Evolutionary conservation across 2,797 vertebrate species (phyloP).

Genomic region (Bovichtus diacanthus): DNA sequence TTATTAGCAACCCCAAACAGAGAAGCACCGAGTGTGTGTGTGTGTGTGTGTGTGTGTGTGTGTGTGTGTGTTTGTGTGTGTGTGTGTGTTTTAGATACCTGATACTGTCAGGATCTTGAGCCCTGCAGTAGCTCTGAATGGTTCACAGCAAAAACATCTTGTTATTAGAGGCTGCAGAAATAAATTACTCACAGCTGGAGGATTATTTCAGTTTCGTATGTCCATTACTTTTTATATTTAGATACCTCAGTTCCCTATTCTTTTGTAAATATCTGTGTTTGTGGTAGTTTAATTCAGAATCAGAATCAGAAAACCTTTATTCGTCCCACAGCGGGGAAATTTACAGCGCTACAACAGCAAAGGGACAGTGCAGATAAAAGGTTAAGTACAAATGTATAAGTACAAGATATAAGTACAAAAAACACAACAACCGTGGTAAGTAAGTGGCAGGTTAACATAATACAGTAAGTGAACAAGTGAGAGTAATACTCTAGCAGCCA

Average conservation of each 20-base stretch:
- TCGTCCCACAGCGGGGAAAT: too few species aligned
- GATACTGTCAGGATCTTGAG: constrained; percentile 15
- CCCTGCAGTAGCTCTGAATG: constrained; percentile 2
- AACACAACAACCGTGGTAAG: too few species aligned
- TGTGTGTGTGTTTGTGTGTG: constrained; percentile 9
- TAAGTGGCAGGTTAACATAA: too few species aligned
- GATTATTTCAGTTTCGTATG: neutral
- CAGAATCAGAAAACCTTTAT: too few species aligned
- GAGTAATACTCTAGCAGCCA: too few species aligned
- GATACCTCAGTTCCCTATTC: too few species aligned
- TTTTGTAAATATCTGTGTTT: too few species aligned
- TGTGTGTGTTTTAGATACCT: constrained; percentile 23
- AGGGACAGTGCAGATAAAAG: too few species aligned
- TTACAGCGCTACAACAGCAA: too few species aligned
- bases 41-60: neutral
- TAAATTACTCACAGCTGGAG: constrained; percentile 10
- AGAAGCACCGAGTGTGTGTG: neutral
- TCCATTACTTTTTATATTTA: neutral
- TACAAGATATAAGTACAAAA: too few species aligned
- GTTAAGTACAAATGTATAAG: too few species aligned
- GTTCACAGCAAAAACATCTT: constrained; percentile 3
- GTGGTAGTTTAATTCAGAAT: neutral
- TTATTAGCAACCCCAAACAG: constrained; percentile 60
- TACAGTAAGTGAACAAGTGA: too few species aligned
- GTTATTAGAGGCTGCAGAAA: neutral